phyloP scores from a whole-genome alignment of 2,113 vertebrate species.

The Forbesichthys papilliferus region DNA sequence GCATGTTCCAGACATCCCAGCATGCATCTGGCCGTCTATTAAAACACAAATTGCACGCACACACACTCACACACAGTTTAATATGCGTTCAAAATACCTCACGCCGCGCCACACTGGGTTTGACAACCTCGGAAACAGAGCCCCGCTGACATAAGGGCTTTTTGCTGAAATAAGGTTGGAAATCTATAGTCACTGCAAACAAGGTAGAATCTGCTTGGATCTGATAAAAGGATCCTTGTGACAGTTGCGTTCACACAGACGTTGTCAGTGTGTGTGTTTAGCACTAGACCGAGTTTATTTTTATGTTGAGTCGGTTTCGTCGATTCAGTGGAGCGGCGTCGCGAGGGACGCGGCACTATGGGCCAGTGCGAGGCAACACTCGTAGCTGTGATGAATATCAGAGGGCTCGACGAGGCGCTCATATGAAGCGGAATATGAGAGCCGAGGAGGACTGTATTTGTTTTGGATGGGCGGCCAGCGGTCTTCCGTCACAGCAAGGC shows the following conservation, averaged over 20 bases:
- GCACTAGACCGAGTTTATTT: slow-evolving; percentile 43
- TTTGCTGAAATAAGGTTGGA: slow-evolving; percentile 55
- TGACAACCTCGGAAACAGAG: too few relatives aligned
- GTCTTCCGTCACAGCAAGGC: slow-evolving; percentile 65
- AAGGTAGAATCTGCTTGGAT: slow-evolving; percentile 61
- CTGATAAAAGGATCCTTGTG: slow-evolving; percentile 70
- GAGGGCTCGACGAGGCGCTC: not conserved
- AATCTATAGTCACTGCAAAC: slow-evolving; percentile 39
- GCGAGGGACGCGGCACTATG: not conserved
- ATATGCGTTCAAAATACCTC: slow-evolving; percentile 42
- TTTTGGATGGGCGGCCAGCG: slow-evolving; percentile 58
- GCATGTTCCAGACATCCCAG: slow-evolving; percentile 43
- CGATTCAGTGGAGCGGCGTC: not conserved
- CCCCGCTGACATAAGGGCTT: slow-evolving; percentile 41
- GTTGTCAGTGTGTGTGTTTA: slow-evolving; percentile 48
- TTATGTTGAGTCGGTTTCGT: slow-evolving; percentile 41
- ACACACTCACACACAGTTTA: slow-evolving; percentile 54
- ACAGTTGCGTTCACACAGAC: slow-evolving; percentile 42
- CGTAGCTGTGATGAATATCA: not conserved
- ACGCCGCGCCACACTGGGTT: too few relatives aligned
- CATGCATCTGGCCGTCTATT: slow-evolving; percentile 30
- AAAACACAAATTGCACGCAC: slow-evolving; percentile 53
- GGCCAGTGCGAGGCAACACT: not conserved
- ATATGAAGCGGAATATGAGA: slow-evolving; percentile 27
- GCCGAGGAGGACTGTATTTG: slow-evolving; percentile 36